Evolutionary conservation across 2,797 vertebrate genomes (phyloP), one percentile per base, ranked within the genome.

Genomic region (Hypotaenidia okinawae): DNA sequence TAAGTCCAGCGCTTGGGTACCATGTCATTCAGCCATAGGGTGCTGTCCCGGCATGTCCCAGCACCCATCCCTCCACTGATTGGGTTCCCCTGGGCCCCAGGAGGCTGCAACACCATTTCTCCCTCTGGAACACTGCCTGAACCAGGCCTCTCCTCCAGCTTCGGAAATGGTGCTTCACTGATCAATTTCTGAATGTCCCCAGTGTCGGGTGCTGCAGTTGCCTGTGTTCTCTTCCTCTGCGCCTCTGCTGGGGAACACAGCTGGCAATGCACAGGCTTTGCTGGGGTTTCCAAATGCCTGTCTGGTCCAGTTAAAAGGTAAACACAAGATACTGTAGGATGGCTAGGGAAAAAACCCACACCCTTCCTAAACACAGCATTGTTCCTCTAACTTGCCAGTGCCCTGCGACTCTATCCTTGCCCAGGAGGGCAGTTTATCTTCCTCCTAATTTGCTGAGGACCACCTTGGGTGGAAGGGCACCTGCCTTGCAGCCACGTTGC

Each of bases 1-100:
- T 33, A 45, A 43, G n/a, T 5, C 68, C 45, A 9, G 28, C 4
- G 6, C 57, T 52, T 0, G 0, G 45, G 41, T 1, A 2, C 10
- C 1, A 1, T 28, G 55, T 10, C 23, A 37, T 55, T 41, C 3
- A 6, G 30, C 24, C 2, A 5, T 6, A 8, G 24, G 18, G 57
- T 28, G 27, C 32, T 62, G 61, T 30, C 21, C 39, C 2, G 1
- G 27, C 1, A 0, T 5, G 33, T 33, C 43, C 4, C 1, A 12
- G 49, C 3, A 1, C 32, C 45, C 64, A 52, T 24, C 51, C 16
- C 22, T 23, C 25, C 2, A 1, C 23, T 45, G 74, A 7, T 25
- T 21, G n/a, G 32, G 11, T 22, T 52, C 13, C 35, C 27, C 37
- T 17, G n/a, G 1, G 0, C 13, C 51, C 15, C 6, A 1, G 57